Percentiles rank a stretch among this genome's conserved stretches.
Conservation (phyloP, 2,888 invertebrate species). For the Tinea pellionella region DNA sequence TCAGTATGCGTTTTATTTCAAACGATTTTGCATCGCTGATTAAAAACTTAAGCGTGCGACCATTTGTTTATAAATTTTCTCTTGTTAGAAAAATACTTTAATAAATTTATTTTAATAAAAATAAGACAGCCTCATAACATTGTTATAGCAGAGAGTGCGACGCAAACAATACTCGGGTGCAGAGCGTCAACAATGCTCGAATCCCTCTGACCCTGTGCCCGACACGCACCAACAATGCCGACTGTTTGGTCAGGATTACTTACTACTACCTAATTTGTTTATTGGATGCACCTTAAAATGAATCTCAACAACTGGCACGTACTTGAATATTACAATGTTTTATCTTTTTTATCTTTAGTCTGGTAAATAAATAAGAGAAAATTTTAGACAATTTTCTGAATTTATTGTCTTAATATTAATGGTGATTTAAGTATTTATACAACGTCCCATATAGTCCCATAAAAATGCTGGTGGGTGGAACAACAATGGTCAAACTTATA, state of each 20-base stretch:
- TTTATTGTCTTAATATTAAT: too few relatives aligned
- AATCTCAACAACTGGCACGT: neutral
- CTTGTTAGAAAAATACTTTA: too few relatives aligned
- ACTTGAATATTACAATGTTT: too few relatives aligned
- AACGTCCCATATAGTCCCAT: too few relatives aligned
- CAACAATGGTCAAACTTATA: conserved; percentile 42
- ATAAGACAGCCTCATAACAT: too few relatives aligned
- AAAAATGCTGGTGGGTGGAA: neutral
- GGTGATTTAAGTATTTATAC: too few relatives aligned
- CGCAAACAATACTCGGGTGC: neutral
- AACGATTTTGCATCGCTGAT: neutral
- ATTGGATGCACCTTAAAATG: neutral
- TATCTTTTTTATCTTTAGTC: too few relatives aligned
- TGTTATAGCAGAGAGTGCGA: neutral
- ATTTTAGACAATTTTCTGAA: too few relatives aligned
- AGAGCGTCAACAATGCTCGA: conserved; percentile 15
- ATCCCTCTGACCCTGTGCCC: conserved; percentile 41
- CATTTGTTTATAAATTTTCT: too few relatives aligned
- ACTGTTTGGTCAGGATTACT: conserved; percentile 33
- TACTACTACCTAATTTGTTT: neutral
- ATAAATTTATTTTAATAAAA: too few relatives aligned
- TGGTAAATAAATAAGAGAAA: too few relatives aligned
- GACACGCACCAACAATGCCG: conserved; percentile 51
- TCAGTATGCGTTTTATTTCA: neutral
- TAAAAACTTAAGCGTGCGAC: too few relatives aligned